Conservation (phyloP, 2,113 vertebrate species). For the Indicator maculatus region DNA sequence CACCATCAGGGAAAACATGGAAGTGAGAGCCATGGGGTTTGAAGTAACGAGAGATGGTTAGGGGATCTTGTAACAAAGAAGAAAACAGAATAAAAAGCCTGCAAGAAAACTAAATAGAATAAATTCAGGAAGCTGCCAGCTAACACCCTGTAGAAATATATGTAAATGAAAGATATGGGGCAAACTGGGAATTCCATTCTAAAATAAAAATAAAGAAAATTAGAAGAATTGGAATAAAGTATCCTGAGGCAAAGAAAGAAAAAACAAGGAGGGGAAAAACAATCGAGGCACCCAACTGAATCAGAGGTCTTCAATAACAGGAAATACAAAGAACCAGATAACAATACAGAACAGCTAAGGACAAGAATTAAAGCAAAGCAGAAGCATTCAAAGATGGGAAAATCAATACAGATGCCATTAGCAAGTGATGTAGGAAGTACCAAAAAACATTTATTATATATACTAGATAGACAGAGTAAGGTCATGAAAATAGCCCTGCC, state of each 20-base stretch:
- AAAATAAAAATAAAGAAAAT: background rate
- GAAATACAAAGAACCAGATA: background rate
- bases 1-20: background rate
- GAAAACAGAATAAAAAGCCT: background rate
- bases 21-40: background rate
- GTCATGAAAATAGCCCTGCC: background rate
- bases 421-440: background rate
- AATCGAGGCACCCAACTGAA: background rate
- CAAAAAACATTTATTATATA: background rate
- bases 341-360: background rate
- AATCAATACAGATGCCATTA: background rate
- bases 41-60: background rate
- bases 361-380: background rate
- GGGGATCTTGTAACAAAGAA: background rate
- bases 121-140: background rate
- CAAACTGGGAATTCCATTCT: background rate
- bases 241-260: background rate
- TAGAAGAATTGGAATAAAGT: background rate
- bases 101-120: background rate
- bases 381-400: background rate
- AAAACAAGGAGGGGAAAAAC: background rate
- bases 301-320: background rate
- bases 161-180: background rate
- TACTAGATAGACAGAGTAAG: background rate
- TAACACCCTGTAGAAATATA: background rate